Conservation (phyloP, 1,140 invertebrate genomes). For the Bradysia coprophila region DNA sequence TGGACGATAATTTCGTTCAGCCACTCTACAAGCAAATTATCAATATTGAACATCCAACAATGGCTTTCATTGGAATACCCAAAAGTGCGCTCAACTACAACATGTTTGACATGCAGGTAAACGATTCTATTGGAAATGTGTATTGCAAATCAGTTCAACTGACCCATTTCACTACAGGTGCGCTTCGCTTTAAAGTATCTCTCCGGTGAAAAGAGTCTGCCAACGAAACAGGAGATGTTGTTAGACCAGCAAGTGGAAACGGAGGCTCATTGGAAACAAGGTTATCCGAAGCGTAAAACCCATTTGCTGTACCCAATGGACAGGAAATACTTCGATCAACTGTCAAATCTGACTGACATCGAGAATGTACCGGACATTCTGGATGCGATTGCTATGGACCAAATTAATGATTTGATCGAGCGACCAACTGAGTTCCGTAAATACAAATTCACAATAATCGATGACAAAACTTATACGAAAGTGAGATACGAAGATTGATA, state of each 20-base stretch:
- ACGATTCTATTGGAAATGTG: neutral
- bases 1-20: constrained; percentile 36
- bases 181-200: constrained; percentile 24
- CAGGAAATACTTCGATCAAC: constrained; percentile 8
- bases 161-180: neutral
- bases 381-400: neutral
- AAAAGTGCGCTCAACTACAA: constrained; percentile 42
- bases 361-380: neutral
- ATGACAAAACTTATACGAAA: constrained; percentile 2
- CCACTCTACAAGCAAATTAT: constrained; percentile 53
- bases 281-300: constrained; percentile 1
- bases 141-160: neutral
- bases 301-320: neutral
- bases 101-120: constrained; percentile 41
- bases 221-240: constrained; percentile 24
- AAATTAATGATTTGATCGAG: neutral
- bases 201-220: constrained; percentile 16
- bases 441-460: constrained; percentile 4
- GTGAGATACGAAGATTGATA: neutral
- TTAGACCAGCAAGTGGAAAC: constrained; percentile 21
- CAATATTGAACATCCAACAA: constrained; percentile 38
- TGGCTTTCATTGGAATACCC: constrained; percentile 46
- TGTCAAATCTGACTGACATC: constrained; percentile 10
- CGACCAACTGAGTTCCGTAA: neutral
- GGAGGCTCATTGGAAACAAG: neutral